Percentiles rank a stretch among this genome's conserved stretches.
phyloP scores from a whole-genome alignment of 2,113 vertebrate species.

The Rhabdomys dilectus region DNA sequence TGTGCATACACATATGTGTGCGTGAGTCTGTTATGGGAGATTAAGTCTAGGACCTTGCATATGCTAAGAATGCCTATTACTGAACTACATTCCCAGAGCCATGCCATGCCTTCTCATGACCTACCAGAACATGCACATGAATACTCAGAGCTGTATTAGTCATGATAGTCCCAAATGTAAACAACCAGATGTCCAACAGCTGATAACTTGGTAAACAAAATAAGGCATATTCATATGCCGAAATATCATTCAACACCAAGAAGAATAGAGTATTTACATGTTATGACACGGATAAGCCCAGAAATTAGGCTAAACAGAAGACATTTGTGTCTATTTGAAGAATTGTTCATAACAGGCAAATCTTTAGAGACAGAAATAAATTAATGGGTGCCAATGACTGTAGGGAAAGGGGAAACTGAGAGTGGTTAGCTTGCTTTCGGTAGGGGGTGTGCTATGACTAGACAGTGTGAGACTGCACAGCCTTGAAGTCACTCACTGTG shows the following conservation, averaged over 20 bases:
- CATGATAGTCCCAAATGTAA: not conserved
- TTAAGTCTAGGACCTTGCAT: not conserved
- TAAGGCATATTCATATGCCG: not conserved
- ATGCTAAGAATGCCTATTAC: not conserved
- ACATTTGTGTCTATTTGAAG: not conserved
- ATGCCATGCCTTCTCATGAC: not conserved
- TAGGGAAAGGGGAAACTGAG: not conserved
- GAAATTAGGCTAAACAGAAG: not conserved
- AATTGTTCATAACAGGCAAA: not conserved
- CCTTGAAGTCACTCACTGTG: not conserved
- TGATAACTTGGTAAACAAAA: not conserved
- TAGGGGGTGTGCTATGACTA: not conserved
- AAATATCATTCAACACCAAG: not conserved
- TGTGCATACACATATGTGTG: not conserved
- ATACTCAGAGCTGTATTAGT: not conserved
- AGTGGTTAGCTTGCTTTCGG: not conserved
- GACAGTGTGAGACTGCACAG: not conserved
- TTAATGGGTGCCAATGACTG: not conserved
- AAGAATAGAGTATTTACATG: not conserved
- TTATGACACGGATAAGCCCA: not conserved
- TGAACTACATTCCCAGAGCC: not conserved
- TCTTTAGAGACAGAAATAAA: not conserved
- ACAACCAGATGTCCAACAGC: not conserved
- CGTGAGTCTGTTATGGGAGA: not conserved
- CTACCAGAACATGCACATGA: not conserved